These are phyloP conservation scores for Drosophila nr. medialis DNA, from an alignment of 2,888 invertebrate species.

Conservation along the genomic window DNA sequence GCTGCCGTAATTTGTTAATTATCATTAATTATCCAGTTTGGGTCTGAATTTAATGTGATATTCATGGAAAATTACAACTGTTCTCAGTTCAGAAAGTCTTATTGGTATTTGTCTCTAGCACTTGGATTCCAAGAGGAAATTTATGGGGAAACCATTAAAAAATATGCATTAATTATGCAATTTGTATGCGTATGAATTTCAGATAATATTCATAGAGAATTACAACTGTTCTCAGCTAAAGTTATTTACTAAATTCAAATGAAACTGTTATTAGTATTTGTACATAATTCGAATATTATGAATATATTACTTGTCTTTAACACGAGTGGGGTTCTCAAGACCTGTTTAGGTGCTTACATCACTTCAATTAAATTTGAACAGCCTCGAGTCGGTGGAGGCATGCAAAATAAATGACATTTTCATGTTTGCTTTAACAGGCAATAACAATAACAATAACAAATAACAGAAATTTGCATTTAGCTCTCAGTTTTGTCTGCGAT, in stretches of 20 bases:
- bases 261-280: not conserved
- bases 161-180: not conserved
- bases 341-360: slow-evolving; percentile 49
- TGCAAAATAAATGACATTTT: slow-evolving; percentile 48
- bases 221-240: not conserved
- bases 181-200: not conserved
- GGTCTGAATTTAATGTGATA: not conserved
- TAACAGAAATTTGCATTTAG: slow-evolving; percentile 44
- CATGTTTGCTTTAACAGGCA: slow-evolving; percentile 12
- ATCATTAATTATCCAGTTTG: slow-evolving; percentile 1
- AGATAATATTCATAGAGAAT: not conserved
- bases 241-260: not conserved
- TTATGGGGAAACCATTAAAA: not conserved
- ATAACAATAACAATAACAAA: not conserved
- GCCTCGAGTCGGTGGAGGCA: slow-evolving; percentile 25
- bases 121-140: not conserved
- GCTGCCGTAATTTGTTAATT: not conserved
- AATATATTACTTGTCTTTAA: too few species aligned
- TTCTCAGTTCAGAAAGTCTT: not conserved
- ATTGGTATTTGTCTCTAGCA: not conserved
- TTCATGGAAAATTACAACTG: not conserved
- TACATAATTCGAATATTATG: not conserved
- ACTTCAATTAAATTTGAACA: slow-evolving; percentile 33
- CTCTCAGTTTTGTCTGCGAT: slow-evolving; percentile 35
- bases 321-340: slow-evolving; percentile 16